Evolutionary conservation across 1,140 invertebrate genomes (phyloP).

Genomic region (Paramacrobiotus metropolitanus): DNA sequence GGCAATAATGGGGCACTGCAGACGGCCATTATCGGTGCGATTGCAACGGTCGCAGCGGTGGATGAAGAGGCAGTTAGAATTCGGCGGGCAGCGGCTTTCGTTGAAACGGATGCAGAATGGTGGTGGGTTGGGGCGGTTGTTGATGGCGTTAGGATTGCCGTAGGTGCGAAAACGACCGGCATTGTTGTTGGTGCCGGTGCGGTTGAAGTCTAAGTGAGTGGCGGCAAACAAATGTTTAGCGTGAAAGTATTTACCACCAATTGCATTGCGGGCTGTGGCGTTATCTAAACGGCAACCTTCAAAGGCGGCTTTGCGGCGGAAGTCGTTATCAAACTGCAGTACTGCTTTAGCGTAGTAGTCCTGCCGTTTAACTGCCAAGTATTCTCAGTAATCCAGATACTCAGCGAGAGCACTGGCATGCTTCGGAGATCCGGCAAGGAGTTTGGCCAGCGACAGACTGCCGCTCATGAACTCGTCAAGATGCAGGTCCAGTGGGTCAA

Average conservation of each 20-base stretch:
- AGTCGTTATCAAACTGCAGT: neutral
- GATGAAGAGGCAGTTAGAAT: too few species aligned
- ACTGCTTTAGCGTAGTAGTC: neutral
- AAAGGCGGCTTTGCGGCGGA: neutral
- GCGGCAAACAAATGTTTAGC: too few species aligned
- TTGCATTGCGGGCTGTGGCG: neutral
- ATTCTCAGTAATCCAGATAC: neutral
- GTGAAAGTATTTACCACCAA: neutral
- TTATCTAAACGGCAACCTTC: neutral
- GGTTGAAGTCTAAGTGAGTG: neutral
- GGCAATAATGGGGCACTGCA: too few species aligned
- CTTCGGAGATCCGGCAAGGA: neutral
- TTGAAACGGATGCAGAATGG: too few species aligned
- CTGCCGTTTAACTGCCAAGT: neutral
- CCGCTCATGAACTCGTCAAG: neutral
- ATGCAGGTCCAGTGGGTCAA: neutral
- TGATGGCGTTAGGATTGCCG: neutral
- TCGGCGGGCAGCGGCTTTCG: too few species aligned
- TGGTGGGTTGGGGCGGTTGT: neutral
- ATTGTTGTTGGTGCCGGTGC: neutral
- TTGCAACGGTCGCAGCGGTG: too few species aligned
- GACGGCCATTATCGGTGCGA: too few species aligned
- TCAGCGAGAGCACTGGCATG: neutral
- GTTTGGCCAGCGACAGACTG: neutral
- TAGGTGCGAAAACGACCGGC: neutral